Evolutionary conservation across 2,888 invertebrate genomes (phyloP).

Genomic region (Tipula lateralis): DNA sequence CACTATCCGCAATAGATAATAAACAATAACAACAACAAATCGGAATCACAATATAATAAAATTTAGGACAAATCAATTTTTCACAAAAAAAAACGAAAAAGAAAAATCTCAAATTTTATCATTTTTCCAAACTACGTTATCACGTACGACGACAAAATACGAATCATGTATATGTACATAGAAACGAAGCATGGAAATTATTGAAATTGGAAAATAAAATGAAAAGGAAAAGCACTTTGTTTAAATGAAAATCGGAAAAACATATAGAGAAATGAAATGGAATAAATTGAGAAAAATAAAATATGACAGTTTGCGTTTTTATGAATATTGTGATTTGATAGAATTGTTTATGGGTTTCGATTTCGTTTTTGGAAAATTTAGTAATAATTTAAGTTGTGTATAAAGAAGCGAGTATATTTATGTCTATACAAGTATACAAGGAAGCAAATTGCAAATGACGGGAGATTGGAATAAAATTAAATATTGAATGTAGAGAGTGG

Average conservation of each 20-base stretch:
- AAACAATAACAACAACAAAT: background rate
- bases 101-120: background rate
- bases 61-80: background rate
- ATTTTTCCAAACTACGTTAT: background rate
- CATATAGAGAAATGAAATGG: background rate
- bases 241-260: constrained; percentile 11
- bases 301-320: constrained; percentile 11
- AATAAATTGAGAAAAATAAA: background rate
- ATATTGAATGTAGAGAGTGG: no score
- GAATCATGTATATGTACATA: background rate
- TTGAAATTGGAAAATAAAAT: background rate
- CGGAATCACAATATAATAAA: background rate
- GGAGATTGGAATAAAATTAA: background rate
- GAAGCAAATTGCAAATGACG: background rate
- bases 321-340: constrained; percentile 19
- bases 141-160: background rate
- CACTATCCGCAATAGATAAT: background rate
- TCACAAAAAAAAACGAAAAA: background rate
- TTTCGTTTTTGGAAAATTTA: background rate
- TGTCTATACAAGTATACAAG: no score
- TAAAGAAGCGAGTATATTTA: background rate
- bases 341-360: background rate
- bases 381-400: background rate
- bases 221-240: background rate
- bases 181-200: background rate